These are phyloP conservation scores for Oreochromis mossambicus DNA, from an alignment of 2,797 vertebrate species.

Conservation along the genomic window DNA sequence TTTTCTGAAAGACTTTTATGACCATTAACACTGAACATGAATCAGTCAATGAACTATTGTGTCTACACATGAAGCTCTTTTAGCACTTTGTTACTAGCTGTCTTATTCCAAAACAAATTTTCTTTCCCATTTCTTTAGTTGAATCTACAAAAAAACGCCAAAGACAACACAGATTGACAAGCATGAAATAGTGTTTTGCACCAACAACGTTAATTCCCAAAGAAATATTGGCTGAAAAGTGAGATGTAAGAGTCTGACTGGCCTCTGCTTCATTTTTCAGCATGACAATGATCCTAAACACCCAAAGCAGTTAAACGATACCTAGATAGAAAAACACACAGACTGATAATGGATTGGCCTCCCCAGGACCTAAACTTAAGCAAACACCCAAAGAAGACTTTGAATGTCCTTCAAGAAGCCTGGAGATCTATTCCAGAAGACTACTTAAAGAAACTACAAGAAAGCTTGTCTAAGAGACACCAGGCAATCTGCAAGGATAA, in stretches of 20 bases:
- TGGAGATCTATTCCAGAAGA: neutral
- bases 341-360: neutral
- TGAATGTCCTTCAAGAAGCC: neutral
- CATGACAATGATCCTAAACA: neutral
- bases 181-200: neutral
- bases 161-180: neutral
- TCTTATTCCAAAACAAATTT: neutral
- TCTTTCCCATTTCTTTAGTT: neutral
- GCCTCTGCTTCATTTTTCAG: neutral
- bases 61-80: neutral
- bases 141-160: accelerated
- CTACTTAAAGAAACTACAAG: neutral
- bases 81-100: neutral
- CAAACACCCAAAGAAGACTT: neutral
- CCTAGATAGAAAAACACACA: neutral
- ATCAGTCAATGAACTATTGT: neutral
- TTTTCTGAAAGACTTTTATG: neutral
- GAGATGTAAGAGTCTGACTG: neutral
- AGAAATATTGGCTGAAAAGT: neutral
- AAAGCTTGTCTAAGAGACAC: neutral
- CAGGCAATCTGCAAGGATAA: neutral
- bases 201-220: neutral
- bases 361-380: neutral
- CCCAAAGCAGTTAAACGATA: neutral
- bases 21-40: neutral